A percentile compares a stretch with the other conserved stretches of the same genome.
phyloP scores from a whole-genome alignment of 2,888 invertebrate genomes.

The Hypomecis atomaria region DNA sequence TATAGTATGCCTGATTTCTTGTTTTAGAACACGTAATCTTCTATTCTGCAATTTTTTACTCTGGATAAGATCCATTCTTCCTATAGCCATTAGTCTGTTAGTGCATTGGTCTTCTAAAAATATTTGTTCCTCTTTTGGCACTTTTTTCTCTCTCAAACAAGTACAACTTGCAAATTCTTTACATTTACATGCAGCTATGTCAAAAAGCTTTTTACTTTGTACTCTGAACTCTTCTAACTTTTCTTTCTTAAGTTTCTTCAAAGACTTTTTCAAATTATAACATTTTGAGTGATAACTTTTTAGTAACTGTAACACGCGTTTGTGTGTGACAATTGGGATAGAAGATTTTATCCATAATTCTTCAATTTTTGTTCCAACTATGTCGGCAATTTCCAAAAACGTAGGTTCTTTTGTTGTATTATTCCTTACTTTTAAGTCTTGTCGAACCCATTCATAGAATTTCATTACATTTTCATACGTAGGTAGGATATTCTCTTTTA shows the following conservation, averaged over 20 bases:
- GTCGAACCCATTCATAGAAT: not conserved
- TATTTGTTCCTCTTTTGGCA: not conserved
- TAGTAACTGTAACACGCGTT: not conserved
- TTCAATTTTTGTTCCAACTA: not conserved
- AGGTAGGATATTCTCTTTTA: not conserved
- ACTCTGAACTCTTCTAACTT: too few species aligned
- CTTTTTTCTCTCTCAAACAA: not conserved
- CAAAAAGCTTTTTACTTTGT: not conserved
- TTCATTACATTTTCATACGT: slow-evolving; percentile 5
- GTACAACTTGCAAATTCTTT: not conserved
- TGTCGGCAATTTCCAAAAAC: not conserved
- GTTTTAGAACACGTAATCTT: too few species aligned
- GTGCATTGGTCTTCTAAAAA: not conserved
- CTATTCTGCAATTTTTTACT: too few species aligned
- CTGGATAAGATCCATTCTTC: not conserved
- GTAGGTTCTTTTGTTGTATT: not conserved
- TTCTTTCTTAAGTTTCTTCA: not conserved
- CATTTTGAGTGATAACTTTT: slow-evolving; percentile 1
- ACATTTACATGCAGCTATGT: not conserved
- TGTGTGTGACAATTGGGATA: not conserved
- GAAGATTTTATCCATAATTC: not conserved
- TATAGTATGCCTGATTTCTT: too few species aligned
- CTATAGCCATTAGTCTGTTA: not conserved
- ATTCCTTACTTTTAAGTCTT: not conserved
- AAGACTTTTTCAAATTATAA: not conserved